A percentile compares a stretch with the other conserved stretches of the same genome.
phyloP scores from a whole-genome alignment of 2,797 vertebrate species.

The Tympanoctomys barrerae region DNA sequence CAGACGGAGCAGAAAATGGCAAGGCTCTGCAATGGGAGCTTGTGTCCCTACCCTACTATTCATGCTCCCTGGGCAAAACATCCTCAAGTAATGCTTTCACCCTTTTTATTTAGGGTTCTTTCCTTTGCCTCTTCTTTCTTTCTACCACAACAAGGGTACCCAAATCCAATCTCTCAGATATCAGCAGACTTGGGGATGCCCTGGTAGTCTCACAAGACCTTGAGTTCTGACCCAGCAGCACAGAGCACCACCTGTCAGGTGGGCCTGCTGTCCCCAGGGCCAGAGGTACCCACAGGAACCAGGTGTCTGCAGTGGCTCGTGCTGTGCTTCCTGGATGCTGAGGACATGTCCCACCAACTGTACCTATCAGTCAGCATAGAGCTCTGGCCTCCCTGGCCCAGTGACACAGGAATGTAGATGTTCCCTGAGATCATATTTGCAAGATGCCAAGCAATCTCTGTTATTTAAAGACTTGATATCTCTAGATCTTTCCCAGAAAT shows the following conservation, averaged over 20 bases:
- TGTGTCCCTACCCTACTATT: background rate
- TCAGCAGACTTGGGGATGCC: accelerated
- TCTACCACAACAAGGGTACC: background rate
- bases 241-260: accelerated
- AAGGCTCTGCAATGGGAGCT: background rate
- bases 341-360: accelerated
- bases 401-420: too few species aligned
- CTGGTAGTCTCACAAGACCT: background rate
- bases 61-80: background rate
- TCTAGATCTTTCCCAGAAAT: background rate
- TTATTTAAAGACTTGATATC: background rate
- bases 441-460: background rate
- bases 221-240: background rate
- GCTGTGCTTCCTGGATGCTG: accelerated
- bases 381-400: too few species aligned
- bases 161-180: background rate
- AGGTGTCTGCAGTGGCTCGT: background rate
- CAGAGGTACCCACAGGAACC: background rate
- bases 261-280: background rate
- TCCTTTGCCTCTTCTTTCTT: background rate
- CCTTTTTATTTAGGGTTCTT: background rate
- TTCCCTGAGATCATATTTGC: accelerated
- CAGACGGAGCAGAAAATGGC: accelerated
- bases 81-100: too few species aligned
- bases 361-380: background rate